Evolutionary conservation across 92 coral and sea anemone species (phyloP).

Genomic region (Zoanthus gigantus): DNA sequence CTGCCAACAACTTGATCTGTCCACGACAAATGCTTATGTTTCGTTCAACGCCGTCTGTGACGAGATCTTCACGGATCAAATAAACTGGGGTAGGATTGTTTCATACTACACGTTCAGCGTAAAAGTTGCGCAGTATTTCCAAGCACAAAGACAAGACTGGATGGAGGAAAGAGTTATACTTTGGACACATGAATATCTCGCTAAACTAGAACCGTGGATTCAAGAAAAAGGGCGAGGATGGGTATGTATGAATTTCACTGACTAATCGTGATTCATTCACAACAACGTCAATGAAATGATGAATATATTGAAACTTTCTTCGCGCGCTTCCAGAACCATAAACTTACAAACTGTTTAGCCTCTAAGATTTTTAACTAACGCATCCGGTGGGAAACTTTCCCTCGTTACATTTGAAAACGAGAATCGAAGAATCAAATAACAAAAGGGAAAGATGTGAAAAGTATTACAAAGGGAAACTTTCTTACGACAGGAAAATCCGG

Average conservation of each 20-base stretch:
- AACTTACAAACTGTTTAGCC: not conserved
- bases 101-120: slow-evolving; percentile 68
- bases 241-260: slow-evolving; percentile 40
- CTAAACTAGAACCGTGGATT: slow-evolving; percentile 64
- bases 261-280: slow-evolving; percentile 23
- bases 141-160: slow-evolving; percentile 44
- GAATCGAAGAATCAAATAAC: not conserved
- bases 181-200: slow-evolving; percentile 64
- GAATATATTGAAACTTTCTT: not conserved
- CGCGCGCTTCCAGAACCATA: not conserved
- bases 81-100: slow-evolving; percentile 72
- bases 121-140: slow-evolving; percentile 65
- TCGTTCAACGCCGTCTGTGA: slow-evolving; percentile 60
- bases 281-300: not conserved
- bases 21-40: slow-evolving; percentile 56
- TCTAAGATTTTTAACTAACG: not conserved
- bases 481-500: not conserved
- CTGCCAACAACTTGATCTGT: slow-evolving; percentile 59
- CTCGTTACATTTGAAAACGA: not conserved
- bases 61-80: slow-evolving; percentile 64
- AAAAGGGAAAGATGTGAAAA: not conserved
- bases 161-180: slow-evolving; percentile 58
- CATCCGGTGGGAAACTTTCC: not conserved
- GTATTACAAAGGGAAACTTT: not conserved
- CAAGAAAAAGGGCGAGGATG: slow-evolving; percentile 69